These are phyloP conservation scores for Larimichthys polyactis DNA, from an alignment of 2,113 vertebrate genomes.

Conservation along the genomic window DNA sequence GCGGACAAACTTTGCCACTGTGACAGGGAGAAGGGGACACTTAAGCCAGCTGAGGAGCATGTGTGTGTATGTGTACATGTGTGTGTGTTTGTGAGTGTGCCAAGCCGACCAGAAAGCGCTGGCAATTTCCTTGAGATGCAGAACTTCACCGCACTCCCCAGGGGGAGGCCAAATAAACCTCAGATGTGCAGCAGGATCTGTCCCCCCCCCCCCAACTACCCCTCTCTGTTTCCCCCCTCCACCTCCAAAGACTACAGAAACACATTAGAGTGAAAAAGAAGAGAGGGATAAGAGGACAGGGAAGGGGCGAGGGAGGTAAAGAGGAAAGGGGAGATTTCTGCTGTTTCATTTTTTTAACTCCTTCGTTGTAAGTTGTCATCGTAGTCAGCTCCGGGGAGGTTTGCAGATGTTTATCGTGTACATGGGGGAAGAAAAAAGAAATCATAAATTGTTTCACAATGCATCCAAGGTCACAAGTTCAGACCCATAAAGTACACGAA, in stretches of 20 bases:
- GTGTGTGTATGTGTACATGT: constrained; percentile 15
- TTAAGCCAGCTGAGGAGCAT: constrained; percentile 53
- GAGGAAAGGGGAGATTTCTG: constrained; percentile 56
- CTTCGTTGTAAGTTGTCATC: constrained; percentile 65
- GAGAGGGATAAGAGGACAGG: constrained; percentile 60
- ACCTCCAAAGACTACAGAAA: constrained; percentile 61
- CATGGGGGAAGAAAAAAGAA: constrained; percentile 41
- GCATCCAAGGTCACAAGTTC: constrained; percentile 72
- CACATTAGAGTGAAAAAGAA: constrained; percentile 60
- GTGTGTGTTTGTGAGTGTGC: constrained; percentile 83
- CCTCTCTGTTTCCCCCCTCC: constrained; percentile 18
- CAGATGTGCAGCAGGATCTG: constrained; percentile 87
- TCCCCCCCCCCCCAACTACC: constrained; percentile 33
- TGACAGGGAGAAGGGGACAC: constrained; percentile 35
- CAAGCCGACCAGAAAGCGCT: constrained; percentile 85
- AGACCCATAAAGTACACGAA: constrained; percentile 61
- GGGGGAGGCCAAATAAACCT: constrained; percentile 86
- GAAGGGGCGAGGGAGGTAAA: constrained; percentile 47
- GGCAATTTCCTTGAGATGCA: constrained; percentile 87
- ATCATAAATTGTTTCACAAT: constrained; percentile 64
- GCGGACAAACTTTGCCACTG: constrained; percentile 64
- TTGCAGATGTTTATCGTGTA: constrained; percentile 72
- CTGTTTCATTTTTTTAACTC: constrained; percentile 48
- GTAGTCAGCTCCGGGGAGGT: constrained; percentile 60
- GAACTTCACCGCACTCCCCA: constrained; percentile 83